phyloP scores from a whole-genome alignment of 2,113 vertebrate genomes.

The Neotragus moschatus region DNA sequence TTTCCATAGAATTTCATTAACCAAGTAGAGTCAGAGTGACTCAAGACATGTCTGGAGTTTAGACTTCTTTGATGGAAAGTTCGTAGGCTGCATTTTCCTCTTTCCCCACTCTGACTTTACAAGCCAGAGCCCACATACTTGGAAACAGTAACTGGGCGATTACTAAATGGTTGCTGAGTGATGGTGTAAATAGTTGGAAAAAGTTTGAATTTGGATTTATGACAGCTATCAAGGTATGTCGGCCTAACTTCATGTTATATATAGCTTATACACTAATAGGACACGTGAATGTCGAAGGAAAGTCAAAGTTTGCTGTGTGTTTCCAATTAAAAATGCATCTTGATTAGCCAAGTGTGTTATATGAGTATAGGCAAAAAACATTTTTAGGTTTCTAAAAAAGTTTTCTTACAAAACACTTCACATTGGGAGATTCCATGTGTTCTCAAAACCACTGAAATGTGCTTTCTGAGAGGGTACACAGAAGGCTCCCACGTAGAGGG shows the following conservation, averaged over 20 bases:
- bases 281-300: background rate
- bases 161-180: slow-evolving; percentile 43
- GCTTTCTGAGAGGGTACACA: background rate
- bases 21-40: slow-evolving; percentile 36
- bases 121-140: slow-evolving; percentile 28
- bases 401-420: background rate
- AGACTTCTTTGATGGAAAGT: slow-evolving; percentile 59
- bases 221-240: slow-evolving; percentile 29
- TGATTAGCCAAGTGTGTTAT: background rate
- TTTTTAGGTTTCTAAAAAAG: background rate
- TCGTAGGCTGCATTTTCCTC: slow-evolving; percentile 35
- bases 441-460: background rate
- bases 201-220: slow-evolving; percentile 36
- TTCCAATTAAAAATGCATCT: background rate
- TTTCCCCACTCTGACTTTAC: slow-evolving; percentile 22
- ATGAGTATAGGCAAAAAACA: background rate
- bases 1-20: slow-evolving; percentile 59
- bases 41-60: slow-evolving; percentile 48
- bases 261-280: background rate
- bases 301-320: background rate
- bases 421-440: background rate
- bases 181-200: slow-evolving; percentile 38
- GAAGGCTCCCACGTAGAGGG: background rate
- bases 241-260: background rate
- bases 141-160: slow-evolving; percentile 48